Conservation (phyloP, 2,797 vertebrate species). For the Merluccius polli region DNA sequence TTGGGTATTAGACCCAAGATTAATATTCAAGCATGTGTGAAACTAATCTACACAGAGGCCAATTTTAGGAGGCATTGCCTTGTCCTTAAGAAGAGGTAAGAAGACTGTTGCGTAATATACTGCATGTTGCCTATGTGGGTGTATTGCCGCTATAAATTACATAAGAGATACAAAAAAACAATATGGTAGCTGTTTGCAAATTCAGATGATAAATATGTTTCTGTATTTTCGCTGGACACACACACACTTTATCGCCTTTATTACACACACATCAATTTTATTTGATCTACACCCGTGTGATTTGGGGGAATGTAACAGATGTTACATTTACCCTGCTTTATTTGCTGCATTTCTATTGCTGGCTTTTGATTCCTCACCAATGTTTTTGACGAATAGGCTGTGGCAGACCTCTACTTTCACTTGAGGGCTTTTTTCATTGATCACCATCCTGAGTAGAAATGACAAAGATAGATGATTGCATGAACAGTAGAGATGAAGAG, state of each 20-base stretch:
- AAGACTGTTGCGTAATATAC: conserved; percentile 64
- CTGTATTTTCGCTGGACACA: background rate
- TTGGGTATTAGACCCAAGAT: background rate
- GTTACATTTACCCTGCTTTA: background rate
- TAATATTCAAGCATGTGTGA: conserved; percentile 1
- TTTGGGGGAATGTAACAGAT: background rate
- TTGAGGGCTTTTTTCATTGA: conserved; percentile 52
- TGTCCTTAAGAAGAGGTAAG: conserved; percentile 34
- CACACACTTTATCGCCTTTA: background rate
- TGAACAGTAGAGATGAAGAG: background rate
- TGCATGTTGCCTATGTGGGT: conserved; percentile 67
- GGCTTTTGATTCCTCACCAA: conserved; percentile 59
- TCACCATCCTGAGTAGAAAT: conserved; percentile 52
- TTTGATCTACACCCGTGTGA: background rate
- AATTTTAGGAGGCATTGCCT: background rate
- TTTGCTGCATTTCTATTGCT: conserved; percentile 3
- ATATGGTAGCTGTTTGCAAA: background rate
- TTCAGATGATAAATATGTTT: background rate
- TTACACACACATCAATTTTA: background rate
- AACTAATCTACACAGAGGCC: background rate
- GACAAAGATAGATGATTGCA: background rate
- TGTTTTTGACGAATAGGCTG: conserved; percentile 69
- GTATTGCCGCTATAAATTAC: conserved; percentile 61
- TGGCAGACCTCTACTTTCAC: conserved; percentile 42
- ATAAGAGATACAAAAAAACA: conserved; percentile 52